phyloP scores from a whole-genome alignment of 1,140 invertebrate species.

The Grapholita molesta region DNA sequence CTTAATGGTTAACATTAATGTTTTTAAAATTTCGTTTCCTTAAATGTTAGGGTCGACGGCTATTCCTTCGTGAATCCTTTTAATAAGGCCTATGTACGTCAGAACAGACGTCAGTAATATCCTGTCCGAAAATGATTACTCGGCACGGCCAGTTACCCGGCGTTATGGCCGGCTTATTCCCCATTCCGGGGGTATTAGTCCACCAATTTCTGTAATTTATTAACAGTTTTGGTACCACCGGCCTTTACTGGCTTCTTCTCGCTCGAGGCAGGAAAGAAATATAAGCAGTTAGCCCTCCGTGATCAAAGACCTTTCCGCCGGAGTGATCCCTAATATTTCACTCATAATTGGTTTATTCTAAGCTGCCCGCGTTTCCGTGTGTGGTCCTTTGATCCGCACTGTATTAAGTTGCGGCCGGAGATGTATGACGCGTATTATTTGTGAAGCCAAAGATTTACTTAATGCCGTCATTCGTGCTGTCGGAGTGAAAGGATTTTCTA shows the following conservation, averaged over 20 bases:
- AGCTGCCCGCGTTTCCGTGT: slow-evolving; percentile 71
- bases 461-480: slow-evolving; percentile 49
- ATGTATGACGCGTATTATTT: slow-evolving; percentile 67
- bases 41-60: slow-evolving; percentile 5
- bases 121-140: slow-evolving; percentile 73
- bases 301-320: slow-evolving; percentile 68
- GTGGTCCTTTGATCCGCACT: slow-evolving; percentile 73
- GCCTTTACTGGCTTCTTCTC: slow-evolving; percentile 63
- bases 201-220: slow-evolving; percentile 75
- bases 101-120: slow-evolving; percentile 73
- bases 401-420: slow-evolving; percentile 68
- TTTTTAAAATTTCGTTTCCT: not conserved
- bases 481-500: slow-evolving; percentile 27
- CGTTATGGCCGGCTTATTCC: slow-evolving; percentile 69
- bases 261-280: slow-evolving; percentile 61
- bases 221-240: slow-evolving; percentile 38
- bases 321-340: slow-evolving; percentile 77
- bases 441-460: slow-evolving; percentile 60
- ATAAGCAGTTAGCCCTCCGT: slow-evolving; percentile 55
- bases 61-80: slow-evolving; percentile 50
- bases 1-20: not conserved
- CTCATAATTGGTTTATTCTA: slow-evolving; percentile 78
- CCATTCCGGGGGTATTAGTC: slow-evolving; percentile 73
- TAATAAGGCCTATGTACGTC: slow-evolving; percentile 58
- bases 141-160: slow-evolving; percentile 63